Evolutionary conservation across 2,797 vertebrate genomes (phyloP), one percentile per base, ranked within the genome.

Genomic region (Premnoplex brunnescens): DNA sequence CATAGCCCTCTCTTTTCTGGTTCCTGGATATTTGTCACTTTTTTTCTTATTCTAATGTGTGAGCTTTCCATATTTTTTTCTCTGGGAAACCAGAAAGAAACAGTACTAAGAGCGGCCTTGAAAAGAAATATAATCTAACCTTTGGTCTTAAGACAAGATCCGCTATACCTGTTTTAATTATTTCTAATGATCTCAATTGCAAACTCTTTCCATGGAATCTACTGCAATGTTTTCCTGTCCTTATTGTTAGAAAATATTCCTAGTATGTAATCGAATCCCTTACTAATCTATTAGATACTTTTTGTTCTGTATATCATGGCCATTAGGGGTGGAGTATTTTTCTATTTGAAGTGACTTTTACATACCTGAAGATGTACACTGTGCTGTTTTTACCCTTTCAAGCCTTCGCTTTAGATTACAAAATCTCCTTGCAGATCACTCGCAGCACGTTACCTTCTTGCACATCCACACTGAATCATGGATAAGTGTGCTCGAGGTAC

Each of bases 401-500:
- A 64, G 30, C 41, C 59, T 52, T 71, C 26, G 17, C 23, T 74
- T 55, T 46, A 49, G 54, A 27, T 36, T 49, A 14, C 8, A 16
- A 37, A 60, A 7, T 12, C 46, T 66, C 28, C 69, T 58, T 49
- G 43, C 10, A 66, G 34, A 27, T 62, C 13, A 6, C 43, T 34
- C 75, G 23, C 39, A 75, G 41, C 58, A 43, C 0, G 4, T 24
- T 46, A 4, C 12, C 32, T 41, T 46, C 71, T 73, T 46, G 19
- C 7, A 7, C 1, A 4, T 37, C 17, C 1, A 15, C 30, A 56
- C 32, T 2, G 9, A 63, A 13, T 10, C n/a, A 15, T 0, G 9
- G 19, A 4, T 32, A 30, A 41, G 36, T 7, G 48, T 23, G 36
- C 39, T 27, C 1, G 1, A 36, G 21, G 15, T 20, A 19, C 22